phyloP scores from a whole-genome alignment of 2,888 invertebrate genomes.

The Andrena marginata region DNA sequence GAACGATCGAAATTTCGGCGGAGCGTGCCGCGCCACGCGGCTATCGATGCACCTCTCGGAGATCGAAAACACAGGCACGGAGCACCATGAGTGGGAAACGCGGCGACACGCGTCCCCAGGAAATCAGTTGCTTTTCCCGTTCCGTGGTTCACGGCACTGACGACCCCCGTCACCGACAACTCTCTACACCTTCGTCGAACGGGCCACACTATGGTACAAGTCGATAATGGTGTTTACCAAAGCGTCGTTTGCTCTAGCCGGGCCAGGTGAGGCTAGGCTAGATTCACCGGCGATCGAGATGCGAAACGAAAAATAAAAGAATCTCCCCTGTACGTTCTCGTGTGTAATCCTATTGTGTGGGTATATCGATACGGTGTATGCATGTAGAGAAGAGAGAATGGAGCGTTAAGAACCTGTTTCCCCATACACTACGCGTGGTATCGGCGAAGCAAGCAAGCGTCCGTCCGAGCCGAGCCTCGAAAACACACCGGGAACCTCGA shows the following conservation, averaged over 20 bases:
- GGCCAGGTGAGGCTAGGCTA: conserved; percentile 28
- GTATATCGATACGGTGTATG: background rate
- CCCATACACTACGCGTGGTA: conserved; percentile 72
- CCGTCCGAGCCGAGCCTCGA: conserved; percentile 68
- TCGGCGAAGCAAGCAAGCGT: conserved; percentile 58
- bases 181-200: conserved; percentile 33
- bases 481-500: conserved; percentile 66
- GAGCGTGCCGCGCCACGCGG: conserved; percentile 37
- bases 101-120: background rate
- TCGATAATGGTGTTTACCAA: conserved; percentile 59
- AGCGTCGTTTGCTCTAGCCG: conserved; percentile 48
- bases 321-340: conserved; percentile 21
- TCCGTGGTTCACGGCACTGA: conserved; percentile 17
- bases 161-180: conserved; percentile 26
- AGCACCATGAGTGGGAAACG: conserved; percentile 9
- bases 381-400: conserved; percentile 48
- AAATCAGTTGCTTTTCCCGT: background rate
- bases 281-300: conserved; percentile 26
- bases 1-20: conserved; percentile 28
- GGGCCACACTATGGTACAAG: conserved; percentile 35
- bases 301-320: conserved; percentile 46
- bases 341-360: background rate
- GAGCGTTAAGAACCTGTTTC: conserved; percentile 72
- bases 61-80: conserved; percentile 23
- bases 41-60: conserved; percentile 18